Evolutionary conservation across 2,888 invertebrate species (phyloP), one percentile per base, ranked within the genome.

Genomic region (Choreutis nemorana): DNA sequence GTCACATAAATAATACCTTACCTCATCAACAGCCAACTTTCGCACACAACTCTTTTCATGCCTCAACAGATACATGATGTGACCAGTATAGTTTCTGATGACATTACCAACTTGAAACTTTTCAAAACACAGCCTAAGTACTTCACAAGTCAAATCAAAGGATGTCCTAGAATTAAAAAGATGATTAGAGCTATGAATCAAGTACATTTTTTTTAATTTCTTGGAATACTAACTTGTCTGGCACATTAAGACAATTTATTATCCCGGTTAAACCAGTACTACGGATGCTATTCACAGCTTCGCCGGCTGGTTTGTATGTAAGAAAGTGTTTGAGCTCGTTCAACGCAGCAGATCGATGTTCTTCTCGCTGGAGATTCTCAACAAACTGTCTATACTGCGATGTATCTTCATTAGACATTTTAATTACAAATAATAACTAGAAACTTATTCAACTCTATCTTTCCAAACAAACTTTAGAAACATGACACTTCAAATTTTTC

Each of bases 11-110:
- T 37, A 28, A 28, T 6, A 18, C 13, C 55, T 45, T 44, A 90
- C 83, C 66, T 86, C 84, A 43, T 82, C 81, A 16, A 90, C 51
- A 12, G 87, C 87, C 43, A 87, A 72, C 35, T 75, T 66, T 32
- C 87, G 82, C 0, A 89, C 86, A 44, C 78, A 75, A n/a, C 77
- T 47, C 40, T 81, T 81, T 8, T 83, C 81, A 59, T 90, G 87
- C 1, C 77, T 65, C 21, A 91, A 62, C 22, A 87, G 79, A 40
- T 82, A 78, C 62, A 84, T 83, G 14, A 89, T 55, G 28, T 84
- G 63, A 14, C 71, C 62, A 11, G 83, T 83, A 48, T 87, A 85
- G 30, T 81, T 77, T 42, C 68, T 78, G 2, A 86, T 66, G 15
- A 84, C 73, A 40, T 84, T 82, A n/a, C 81, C 82, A 26, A 85